A percentile compares a stretch with the other conserved stretches of the same genome.
These are phyloP conservation scores for Coelopa pilipes DNA, from an alignment of 2,888 invertebrate species.

Conservation along the genomic window DNA sequence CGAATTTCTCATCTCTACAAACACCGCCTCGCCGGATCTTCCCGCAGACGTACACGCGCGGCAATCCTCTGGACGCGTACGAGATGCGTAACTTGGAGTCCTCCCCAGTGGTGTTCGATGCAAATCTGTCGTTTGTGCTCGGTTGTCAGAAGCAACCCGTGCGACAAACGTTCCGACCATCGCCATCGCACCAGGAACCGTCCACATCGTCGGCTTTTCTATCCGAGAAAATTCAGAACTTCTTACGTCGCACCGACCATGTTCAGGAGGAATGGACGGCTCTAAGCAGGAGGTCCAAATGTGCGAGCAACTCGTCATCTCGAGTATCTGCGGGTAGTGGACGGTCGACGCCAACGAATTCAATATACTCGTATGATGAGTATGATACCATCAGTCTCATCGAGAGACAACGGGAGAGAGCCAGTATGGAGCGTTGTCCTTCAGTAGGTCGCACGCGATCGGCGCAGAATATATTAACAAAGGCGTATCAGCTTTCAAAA, in stretches of 20 bases:
- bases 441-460: conserved; percentile 75
- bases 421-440: conserved; percentile 62
- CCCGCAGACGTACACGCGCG: conserved; percentile 72
- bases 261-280: conserved; percentile 88
- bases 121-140: conserved; percentile 81
- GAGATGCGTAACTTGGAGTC: conserved; percentile 76
- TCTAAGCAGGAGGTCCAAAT: conserved; percentile 69
- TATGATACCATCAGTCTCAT: conserved; percentile 65
- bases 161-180: conserved; percentile 75
- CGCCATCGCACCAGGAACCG: conserved; percentile 81
- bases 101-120: conserved; percentile 83
- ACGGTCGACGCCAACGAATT: conserved; percentile 56
- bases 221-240: conserved; percentile 80
- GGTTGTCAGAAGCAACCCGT: conserved; percentile 79
- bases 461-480: conserved; percentile 84
- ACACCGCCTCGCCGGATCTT: conserved; percentile 74
- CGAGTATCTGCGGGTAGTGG: conserved; percentile 46
- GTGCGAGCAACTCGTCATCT: conserved; percentile 54
- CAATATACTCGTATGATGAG: conserved; percentile 51
- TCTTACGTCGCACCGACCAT: conserved; percentile 85
- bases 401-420: conserved; percentile 63
- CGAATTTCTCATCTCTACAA: conserved; percentile 42
- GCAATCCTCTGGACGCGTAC: conserved; percentile 69
- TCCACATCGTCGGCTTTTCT: conserved; percentile 82
- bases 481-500: conserved; percentile 78